Evolutionary conservation across 2,888 invertebrate species (phyloP).

Genomic region (Agrochola macilenta): DNA sequence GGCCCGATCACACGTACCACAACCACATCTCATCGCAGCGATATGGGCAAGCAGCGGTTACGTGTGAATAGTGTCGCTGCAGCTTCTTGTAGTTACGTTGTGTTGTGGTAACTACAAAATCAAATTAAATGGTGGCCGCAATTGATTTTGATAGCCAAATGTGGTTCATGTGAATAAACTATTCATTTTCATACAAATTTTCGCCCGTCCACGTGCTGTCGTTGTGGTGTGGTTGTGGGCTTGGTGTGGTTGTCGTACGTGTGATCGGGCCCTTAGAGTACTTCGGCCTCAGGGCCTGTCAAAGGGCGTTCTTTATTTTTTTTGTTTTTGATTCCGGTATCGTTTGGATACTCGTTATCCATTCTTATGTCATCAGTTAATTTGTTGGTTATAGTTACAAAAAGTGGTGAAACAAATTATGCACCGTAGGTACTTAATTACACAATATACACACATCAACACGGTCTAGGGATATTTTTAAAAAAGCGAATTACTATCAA

Average conservation of each 20-base stretch:
- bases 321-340: constrained; percentile 12
- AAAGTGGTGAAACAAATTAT: not conserved
- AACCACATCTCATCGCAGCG: not conserved
- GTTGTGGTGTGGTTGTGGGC: no score
- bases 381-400: not conserved
- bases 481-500: no score
- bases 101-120: not conserved
- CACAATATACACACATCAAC: no score
- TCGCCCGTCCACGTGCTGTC: not conserved
- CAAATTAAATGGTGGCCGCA: no score
- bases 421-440: not conserved
- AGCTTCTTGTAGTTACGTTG: not conserved
- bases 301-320: constrained; percentile 1
- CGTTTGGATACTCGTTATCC: not conserved
- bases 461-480: no score
- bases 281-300: not conserved
- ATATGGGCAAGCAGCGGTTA: not conserved
- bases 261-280: not conserved
- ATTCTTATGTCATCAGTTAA: not conserved
- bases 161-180: not conserved
- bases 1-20: not conserved
- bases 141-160: not conserved
- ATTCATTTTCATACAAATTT: not conserved
- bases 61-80: not conserved
- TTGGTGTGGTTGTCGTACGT: not conserved